Evolutionary conservation across 2,888 invertebrate species (phyloP).

Genomic region (Pseudococcus jackbeardsleyi): DNA sequence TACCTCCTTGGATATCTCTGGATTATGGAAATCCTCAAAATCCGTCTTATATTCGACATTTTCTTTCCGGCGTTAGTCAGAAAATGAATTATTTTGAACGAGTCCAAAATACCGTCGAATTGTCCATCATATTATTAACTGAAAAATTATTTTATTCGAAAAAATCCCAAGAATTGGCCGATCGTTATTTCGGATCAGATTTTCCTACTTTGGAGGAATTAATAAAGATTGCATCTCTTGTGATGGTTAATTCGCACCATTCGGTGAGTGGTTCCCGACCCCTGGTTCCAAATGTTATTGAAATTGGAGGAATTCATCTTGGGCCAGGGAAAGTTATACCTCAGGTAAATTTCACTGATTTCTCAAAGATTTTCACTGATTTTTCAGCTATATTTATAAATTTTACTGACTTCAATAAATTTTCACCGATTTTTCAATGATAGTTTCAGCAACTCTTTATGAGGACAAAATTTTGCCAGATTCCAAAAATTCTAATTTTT

Average conservation of each 20-base stretch:
- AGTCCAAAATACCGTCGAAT: slow-evolving; percentile 25
- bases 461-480: too few species aligned
- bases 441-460: too few species aligned
- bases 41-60: background rate
- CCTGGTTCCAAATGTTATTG: background rate
- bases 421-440: too few species aligned
- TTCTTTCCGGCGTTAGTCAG: background rate
- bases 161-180: slow-evolving; percentile 25
- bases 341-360: slow-evolving; percentile 45
- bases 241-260: background rate
- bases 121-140: background rate
- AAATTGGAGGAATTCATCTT: slow-evolving; percentile 46
- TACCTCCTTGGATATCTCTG: slow-evolving; percentile 54
- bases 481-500: too few species aligned
- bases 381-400: too few species aligned
- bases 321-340: slow-evolving; percentile 5
- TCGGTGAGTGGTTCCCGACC: background rate
- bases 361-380: too few species aligned
- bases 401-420: too few species aligned
- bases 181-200: slow-evolving; percentile 6
- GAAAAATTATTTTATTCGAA: background rate
- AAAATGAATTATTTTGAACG: slow-evolving; percentile 57
- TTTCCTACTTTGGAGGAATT: background rate
- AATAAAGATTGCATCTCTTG: background rate
- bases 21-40: slow-evolving; percentile 31